phyloP scores from a whole-genome alignment of 2,888 invertebrate genomes.

The Nemotelus pantherinus region DNA sequence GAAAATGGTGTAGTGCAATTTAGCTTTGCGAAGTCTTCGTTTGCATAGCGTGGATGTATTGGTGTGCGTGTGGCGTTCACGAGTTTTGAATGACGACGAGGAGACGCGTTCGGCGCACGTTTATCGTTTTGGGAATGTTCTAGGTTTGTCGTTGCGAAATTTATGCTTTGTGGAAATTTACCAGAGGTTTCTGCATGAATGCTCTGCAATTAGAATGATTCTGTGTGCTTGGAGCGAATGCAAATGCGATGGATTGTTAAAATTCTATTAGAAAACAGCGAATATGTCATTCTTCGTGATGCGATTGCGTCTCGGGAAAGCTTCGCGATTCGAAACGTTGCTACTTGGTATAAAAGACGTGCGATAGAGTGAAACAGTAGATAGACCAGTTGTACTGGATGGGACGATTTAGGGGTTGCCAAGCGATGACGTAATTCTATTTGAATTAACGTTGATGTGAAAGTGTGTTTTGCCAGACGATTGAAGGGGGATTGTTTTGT shows the following conservation, averaged over 20 bases:
- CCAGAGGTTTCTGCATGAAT: too few species aligned
- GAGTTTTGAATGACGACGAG: too few species aligned
- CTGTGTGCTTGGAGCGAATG: too few species aligned
- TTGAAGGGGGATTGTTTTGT: too few species aligned
- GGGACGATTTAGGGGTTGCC: background rate
- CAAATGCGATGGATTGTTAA: too few species aligned
- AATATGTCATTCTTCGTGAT: background rate
- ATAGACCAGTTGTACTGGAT: background rate
- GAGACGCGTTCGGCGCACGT: constrained; percentile 15
- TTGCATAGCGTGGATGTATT: constrained; percentile 1
- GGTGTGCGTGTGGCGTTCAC: constrained; percentile 4
- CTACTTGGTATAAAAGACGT: background rate
- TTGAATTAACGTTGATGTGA: background rate
- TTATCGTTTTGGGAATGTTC: background rate
- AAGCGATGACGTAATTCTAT: constrained; percentile 11
- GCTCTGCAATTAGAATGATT: too few species aligned
- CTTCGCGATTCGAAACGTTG: background rate
- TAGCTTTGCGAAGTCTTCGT: background rate
- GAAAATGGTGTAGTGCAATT: too few species aligned
- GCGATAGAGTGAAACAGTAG: background rate
- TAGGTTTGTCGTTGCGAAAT: background rate
- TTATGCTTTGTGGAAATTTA: too few species aligned
- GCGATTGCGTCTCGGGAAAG: constrained; percentile 4
- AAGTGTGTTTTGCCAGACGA: background rate
- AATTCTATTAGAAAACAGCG: too few species aligned